A percentile compares a stretch with the other conserved stretches of the same genome.
These are phyloP conservation scores for Monoplex corrugatus DNA, from an alignment of 2,888 invertebrate species.

Conservation along the genomic window DNA sequence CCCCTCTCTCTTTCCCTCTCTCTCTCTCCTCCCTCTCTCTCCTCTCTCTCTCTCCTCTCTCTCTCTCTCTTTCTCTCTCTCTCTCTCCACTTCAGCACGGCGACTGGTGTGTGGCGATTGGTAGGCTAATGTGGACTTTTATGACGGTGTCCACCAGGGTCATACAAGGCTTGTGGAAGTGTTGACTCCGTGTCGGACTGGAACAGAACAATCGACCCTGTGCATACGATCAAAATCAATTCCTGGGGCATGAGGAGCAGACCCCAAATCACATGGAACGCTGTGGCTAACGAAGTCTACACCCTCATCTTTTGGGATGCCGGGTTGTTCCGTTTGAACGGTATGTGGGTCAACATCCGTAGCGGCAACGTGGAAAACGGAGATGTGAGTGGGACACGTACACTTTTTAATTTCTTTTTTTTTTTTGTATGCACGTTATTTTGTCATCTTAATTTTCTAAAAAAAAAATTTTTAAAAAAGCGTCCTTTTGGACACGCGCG, in stretches of 20 bases:
- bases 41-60: too few species aligned
- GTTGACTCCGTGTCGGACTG: not conserved
- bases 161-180: slow-evolving; percentile 14
- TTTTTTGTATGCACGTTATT: too few species aligned
- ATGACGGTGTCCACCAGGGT: not conserved
- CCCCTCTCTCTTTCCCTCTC: too few species aligned
- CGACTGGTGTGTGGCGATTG: too few species aligned
- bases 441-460: too few species aligned
- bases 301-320: slow-evolving; percentile 30
- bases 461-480: too few species aligned
- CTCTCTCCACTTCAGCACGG: too few species aligned
- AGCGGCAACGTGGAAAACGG: not conserved
- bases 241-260: not conserved
- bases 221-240: slow-evolving; percentile 3
- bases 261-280: not conserved
- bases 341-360: slow-evolving; percentile 27
- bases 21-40: too few species aligned
- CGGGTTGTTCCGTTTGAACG: not conserved
- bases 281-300: not conserved
- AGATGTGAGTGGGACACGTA: too few species aligned
- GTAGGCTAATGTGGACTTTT: too few species aligned
- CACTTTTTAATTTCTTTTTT: too few species aligned
- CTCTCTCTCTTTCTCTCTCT: not conserved
- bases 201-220: not conserved
- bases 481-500: too few species aligned